Evolutionary conservation across 1,140 invertebrate species (phyloP), one percentile per base, ranked within the genome.

Genomic region (Phymastichus coffea): DNA sequence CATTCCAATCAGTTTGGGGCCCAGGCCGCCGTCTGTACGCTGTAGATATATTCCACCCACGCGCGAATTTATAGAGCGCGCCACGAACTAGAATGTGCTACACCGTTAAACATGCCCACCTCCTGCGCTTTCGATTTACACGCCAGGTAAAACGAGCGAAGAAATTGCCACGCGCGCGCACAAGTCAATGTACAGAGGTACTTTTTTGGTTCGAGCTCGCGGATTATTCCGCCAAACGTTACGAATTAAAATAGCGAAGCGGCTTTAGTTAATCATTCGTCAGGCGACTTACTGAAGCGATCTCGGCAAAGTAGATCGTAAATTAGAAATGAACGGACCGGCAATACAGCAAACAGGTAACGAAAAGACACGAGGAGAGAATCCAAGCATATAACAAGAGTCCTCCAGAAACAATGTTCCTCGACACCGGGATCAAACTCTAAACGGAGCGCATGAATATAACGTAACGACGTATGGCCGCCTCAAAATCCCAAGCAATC

Each of bases 401-500:
- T 20, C 12, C 4, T 19, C n/a, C 37, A 9, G 15, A 40, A 4
- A 40, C n/a, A n/a, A n/a, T n/a, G n/a, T n/a, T n/a, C n/a, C n/a
- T n/a, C n/a, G n/a, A 40, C 15, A 7, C 4, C 9, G 37, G 15
- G 37, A 9, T 40, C 9, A 40, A 40, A 15, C 10, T 15, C 37
- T 7, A 40, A 4, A 15, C n/a, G 23, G 4, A 9, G 22, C 9
- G 33, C 40, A 54, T 47, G 43, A 60, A 60, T 54, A 53, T 30
- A 22, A 41, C 37, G 54, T 65, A 67, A n/a, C n/a, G n/a, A n/a
- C n/a, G n/a, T n/a, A n/a, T n/a, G 61, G 67, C 47, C 64, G 67
- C 61, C 70, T 75, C 71, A 75, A n/a, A 76, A 78, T 69, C 74
- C 67, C n/a, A 12, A 66, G 73, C 73, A 76, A 76, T 78, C 74